Evolutionary conservation across 2,113 vertebrate genomes (phyloP).

Genomic region (Planiliza haematocheilus): DNA sequence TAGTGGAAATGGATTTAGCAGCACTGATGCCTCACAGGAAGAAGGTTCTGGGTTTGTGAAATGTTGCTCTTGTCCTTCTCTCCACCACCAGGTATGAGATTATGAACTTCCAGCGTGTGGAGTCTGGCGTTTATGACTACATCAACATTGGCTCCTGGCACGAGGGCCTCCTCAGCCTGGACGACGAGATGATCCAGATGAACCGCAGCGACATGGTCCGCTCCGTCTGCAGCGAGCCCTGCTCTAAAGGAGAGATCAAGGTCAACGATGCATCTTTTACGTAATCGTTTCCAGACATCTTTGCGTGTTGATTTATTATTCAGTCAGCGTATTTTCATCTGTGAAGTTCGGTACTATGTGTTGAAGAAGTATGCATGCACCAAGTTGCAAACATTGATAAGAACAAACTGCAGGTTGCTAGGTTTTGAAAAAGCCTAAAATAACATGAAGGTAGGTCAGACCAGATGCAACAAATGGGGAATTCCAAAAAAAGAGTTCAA

Average conservation of each 20-base stretch:
- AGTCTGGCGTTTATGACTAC: slow-evolving; percentile 90
- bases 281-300: neutral
- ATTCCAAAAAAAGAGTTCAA: too few relatives aligned
- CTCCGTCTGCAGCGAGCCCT: slow-evolving; percentile 97
- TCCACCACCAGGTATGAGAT: slow-evolving; percentile 99
- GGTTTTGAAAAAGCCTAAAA: too few relatives aligned
- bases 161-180: slow-evolving; percentile 90
- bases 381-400: too few relatives aligned
- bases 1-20: too few relatives aligned
- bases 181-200: slow-evolving; percentile 93
- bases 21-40: too few relatives aligned
- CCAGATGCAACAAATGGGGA: too few relatives aligned
- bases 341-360: too few relatives aligned
- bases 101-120: slow-evolving; percentile 94
- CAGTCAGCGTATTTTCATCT: neutral
- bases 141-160: slow-evolving; percentile 97
- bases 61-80: neutral
- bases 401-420: too few relatives aligned
- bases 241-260: slow-evolving; percentile 96
- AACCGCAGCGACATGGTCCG: slow-evolving; percentile 94
- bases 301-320: too few relatives aligned
- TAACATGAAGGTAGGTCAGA: too few relatives aligned
- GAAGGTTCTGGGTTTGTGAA: too few relatives aligned
- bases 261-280: slow-evolving; percentile 67
- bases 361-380: too few relatives aligned